Evolutionary conservation across 2,113 vertebrate species (phyloP), one percentile per base, ranked within the genome.

Genomic region (Solenodon paradoxus): DNA sequence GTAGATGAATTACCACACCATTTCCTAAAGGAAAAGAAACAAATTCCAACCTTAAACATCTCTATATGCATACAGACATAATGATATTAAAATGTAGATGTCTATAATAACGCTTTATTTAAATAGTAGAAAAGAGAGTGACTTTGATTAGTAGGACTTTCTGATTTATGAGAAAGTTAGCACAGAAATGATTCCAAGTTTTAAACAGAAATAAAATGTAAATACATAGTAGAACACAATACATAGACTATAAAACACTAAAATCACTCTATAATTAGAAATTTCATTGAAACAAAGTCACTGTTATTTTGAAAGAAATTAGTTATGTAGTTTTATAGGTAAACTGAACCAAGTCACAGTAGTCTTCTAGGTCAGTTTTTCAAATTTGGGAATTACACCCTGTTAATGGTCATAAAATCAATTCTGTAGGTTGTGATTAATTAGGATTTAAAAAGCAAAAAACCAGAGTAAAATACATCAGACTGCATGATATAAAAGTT

Each of bases 1-100:
- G 99, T 47, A 99, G 98, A 96, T 99, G 99, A 98, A 99, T 99
- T 66, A 99, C 99, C 10, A 99, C 99, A 16, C 99, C 99, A 95
- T 99, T 99, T 89, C 99, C 99, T 99, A 97, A 94, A 97, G 82
- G 69, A 98, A 96, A 96, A 22, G 5, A 97, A 82, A 94, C 4
- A 92, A 90, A 87, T 51, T 11, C 45, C 20, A 90, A 90, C 30
- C 22, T 88, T 66, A 95, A 92, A 86, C 71, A 90, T 35, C 42
- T 78, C 3, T 88, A 95, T n/a, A 94, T 61, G 30, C 1, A 83
- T 7, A 68, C 42, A 88, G 40, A 80, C 30, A 53, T n/a, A 94
- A 81, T 40, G 12, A 81, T 53, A 90, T 83, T 66, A 86, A 92
- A 83, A 79, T 69, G 47, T 9, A 84, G 51, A 81, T 22, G 85